These are phyloP conservation scores for Cantharis rustica DNA, from an alignment of 2,888 invertebrate genomes.

Conservation along the genomic window DNA sequence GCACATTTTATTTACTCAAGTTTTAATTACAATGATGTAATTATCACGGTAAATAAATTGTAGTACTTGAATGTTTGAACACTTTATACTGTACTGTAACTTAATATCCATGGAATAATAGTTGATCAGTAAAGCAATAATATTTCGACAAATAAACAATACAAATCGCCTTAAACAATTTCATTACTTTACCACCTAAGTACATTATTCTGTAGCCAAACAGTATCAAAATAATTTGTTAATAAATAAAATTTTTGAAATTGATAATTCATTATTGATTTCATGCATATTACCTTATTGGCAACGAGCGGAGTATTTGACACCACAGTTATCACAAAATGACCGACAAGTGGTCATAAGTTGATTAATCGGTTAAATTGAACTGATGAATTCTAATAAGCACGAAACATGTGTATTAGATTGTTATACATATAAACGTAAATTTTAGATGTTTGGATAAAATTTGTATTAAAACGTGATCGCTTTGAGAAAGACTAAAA, in stretches of 20 bases:
- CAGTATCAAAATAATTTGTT: too few species aligned
- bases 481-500: background rate
- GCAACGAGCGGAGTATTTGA: background rate
- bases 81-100: background rate
- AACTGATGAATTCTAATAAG: background rate
- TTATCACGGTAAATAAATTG: background rate
- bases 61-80: background rate
- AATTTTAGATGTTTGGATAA: background rate
- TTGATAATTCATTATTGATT: background rate
- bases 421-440: background rate
- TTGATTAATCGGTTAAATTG: background rate
- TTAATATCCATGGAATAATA: background rate
- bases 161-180: background rate
- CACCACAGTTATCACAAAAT: background rate
- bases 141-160: background rate
- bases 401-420: background rate
- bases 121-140: background rate
- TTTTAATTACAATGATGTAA: background rate
- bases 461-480: background rate
- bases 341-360: background rate
- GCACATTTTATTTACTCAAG: background rate
- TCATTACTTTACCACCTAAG: background rate
- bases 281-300: background rate
- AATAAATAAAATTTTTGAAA: too few species aligned
- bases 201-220: too few species aligned